Percentiles rank a stretch among this genome's conserved stretches.
These are phyloP conservation scores for Erebia epiphron DNA, from an alignment of 2,888 invertebrate genomes.

Conservation along the genomic window DNA sequence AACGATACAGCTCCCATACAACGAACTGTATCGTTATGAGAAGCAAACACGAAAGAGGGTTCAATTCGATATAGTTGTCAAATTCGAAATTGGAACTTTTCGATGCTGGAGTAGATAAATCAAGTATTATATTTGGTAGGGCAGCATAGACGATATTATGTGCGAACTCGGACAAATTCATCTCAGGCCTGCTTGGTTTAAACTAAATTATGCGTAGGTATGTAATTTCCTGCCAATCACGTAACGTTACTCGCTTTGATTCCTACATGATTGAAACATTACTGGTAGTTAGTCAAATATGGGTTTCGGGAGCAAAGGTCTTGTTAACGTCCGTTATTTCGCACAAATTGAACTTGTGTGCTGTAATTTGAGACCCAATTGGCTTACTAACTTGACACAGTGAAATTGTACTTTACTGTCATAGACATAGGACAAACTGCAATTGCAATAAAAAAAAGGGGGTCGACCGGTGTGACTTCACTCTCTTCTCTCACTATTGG, in stretches of 20 bases:
- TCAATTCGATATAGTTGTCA: no score
- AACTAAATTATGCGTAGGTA: slow-evolving; percentile 28
- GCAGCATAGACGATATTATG: not conserved
- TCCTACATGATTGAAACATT: slow-evolving; percentile 26
- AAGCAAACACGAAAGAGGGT: no score
- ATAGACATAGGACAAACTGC: no score
- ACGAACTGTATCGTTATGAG: no score
- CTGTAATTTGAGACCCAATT: slow-evolving; percentile 6
- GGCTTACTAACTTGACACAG: not conserved
- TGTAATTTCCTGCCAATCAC: slow-evolving; percentile 38
- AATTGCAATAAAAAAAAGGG: no score
- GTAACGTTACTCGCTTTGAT: slow-evolving; percentile 29
- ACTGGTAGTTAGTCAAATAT: slow-evolving; percentile 22
- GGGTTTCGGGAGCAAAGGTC: slow-evolving; percentile 24
- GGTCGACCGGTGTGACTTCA: no score
- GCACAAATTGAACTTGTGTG: slow-evolving; percentile 10
- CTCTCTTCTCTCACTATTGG: no score
- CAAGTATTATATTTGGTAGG: not conserved
- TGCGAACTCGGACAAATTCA: slow-evolving; percentile 3
- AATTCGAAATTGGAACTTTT: no score
- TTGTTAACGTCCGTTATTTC: slow-evolving; percentile 11
- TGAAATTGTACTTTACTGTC: no score
- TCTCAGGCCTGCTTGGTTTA: slow-evolving; percentile 15
- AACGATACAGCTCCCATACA: no score
- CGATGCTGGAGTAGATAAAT: no score